Evolutionary conservation across 2,113 vertebrate genomes (phyloP).

Genomic region (Oreochromis niloticus): DNA sequence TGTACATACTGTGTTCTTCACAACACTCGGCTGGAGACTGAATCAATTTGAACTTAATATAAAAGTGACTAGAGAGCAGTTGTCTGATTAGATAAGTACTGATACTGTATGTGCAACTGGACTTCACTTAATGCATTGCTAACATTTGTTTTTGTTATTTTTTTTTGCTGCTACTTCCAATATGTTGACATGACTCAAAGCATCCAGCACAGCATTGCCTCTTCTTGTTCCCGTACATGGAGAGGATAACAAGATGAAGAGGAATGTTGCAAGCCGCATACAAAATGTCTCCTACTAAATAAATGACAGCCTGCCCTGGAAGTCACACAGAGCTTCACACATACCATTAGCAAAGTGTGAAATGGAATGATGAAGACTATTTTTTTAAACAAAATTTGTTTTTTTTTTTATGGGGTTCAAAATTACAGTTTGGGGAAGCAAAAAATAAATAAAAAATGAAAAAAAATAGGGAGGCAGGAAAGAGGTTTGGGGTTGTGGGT

Average conservation of each 20-base stretch:
- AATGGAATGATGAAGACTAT: constrained; percentile 25
- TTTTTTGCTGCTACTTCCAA: background rate
- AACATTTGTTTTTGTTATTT: background rate
- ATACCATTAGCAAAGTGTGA: constrained; percentile 25
- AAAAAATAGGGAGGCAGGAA: background rate
- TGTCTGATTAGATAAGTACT: constrained; percentile 18
- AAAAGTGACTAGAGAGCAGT: constrained; percentile 15
- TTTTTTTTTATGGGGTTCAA: constrained; percentile 2
- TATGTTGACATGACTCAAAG: background rate
- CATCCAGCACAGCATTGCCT: background rate
- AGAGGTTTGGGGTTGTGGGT: constrained; percentile 30
- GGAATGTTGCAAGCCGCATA: background rate
- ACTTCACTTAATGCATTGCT: background rate
- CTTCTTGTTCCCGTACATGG: background rate
- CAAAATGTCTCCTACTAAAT: constrained; percentile 20
- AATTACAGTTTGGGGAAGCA: constrained; percentile 17
- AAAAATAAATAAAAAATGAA: background rate
- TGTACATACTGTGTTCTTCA: constrained; percentile 28
- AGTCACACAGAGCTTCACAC: constrained; percentile 22
- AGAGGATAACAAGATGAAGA: constrained; percentile 1
- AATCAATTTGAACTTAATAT: constrained; percentile 28
- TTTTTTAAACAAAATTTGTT: background rate
- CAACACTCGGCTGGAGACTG: constrained; percentile 15
- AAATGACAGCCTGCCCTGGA: constrained; percentile 30
- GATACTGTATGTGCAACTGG: background rate